Base-by-base conservation (phyloP, 2,888 invertebrate genomes). In the Noctua janthe region DNA sequence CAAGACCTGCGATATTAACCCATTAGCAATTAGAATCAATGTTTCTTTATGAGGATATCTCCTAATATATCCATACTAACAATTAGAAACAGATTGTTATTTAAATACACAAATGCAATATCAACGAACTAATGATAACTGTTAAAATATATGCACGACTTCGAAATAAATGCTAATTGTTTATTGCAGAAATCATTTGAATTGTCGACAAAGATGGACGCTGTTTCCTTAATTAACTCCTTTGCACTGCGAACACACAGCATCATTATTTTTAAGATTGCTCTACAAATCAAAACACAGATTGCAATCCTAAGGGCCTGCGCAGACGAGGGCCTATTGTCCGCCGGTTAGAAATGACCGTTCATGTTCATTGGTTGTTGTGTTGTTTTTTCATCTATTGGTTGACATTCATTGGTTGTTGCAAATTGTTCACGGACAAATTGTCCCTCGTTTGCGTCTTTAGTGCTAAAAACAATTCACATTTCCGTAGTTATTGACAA, bases 121-220 rank as follows among this genome's bases (percentile, higher is more conserved):
- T 0, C 17, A 80, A 71, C n/a, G 54, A 3, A 47, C n/a, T 80
- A 80, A 80, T n/a, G 47, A 7, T 39, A 62, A 62, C 23, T 70
- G 47, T 70, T 35, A 56, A 56, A 62, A 74, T 70, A 64, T 70
- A 81, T 47, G 54, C 70, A 81, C 23, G 62, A 71, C 15, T 64
- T 71, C 11, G 56, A 70, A 64, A 70, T 71, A 74, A 62, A 29
- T 54, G 43, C 69, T 54, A 20, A 35, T 49, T 62, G 59, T n/a
- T 20, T 39, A 47, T 62, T 74, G 29, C 20, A 51, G 74, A 74
- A 47, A 23, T 43, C 10, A 23, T 39, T n/a, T 0, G 47, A 66
- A 62, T 62, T 20, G 43, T n/a, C 39, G 29, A 66, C 43, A 23
- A 43, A 70, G 62, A 73, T n/a, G 3, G 15, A 39, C 23, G 15